Conservation (phyloP, 2,113 vertebrate species). For the Gyps fulvus region DNA sequence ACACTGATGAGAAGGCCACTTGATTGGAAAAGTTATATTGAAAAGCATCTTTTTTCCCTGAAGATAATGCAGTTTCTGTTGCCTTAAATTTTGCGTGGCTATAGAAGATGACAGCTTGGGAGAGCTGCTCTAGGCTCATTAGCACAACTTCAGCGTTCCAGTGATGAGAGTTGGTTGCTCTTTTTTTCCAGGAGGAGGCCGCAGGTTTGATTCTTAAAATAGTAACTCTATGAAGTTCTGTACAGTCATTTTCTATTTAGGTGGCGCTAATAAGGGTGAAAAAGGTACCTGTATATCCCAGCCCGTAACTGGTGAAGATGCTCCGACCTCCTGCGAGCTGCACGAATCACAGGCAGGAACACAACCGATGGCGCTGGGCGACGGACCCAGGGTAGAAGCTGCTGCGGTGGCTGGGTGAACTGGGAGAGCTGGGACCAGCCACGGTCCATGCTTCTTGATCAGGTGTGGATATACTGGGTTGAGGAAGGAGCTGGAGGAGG, state of each 20-base stretch:
- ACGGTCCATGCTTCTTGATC: rapidly evolving
- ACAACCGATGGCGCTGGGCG: rapidly evolving
- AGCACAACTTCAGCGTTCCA: background rate
- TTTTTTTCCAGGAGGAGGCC: rapidly evolving
- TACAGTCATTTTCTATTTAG: background rate
- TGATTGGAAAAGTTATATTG: background rate
- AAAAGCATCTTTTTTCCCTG: background rate
- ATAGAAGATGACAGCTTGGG: rapidly evolving
- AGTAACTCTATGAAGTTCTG: background rate
- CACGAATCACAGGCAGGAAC: rapidly evolving
- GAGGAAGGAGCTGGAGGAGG: background rate
- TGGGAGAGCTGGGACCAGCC: background rate
- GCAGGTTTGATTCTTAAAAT: too few relatives aligned
- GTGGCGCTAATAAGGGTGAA: background rate
- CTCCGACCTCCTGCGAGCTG: background rate
- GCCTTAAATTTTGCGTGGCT: background rate
- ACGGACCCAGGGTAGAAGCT: background rate
- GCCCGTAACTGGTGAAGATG: background rate
- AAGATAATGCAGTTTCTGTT: background rate
- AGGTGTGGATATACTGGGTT: rapidly evolving
- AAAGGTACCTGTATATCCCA: background rate
- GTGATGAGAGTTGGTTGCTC: rapidly evolving
- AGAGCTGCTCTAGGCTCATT: background rate
- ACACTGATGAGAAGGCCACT: rapidly evolving
- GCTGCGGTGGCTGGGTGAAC: background rate